These are phyloP conservation scores for Amazona vittata DNA, from an alignment of 2,113 vertebrate genomes.

Conservation along the genomic window DNA sequence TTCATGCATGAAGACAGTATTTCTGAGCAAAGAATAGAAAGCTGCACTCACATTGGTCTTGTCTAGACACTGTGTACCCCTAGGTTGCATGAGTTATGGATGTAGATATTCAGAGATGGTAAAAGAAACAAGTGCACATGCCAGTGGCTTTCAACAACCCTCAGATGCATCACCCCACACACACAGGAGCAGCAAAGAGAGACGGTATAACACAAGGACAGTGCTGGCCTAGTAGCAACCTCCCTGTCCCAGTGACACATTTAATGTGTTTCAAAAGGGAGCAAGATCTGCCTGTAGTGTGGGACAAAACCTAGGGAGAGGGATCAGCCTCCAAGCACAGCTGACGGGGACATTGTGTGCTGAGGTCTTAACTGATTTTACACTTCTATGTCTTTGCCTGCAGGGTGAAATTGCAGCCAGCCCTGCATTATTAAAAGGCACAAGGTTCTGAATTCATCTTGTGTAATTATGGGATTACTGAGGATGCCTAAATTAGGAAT, in stretches of 20 bases:
- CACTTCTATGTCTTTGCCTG: neutral
- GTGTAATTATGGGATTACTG: constrained; percentile 6
- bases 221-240: neutral
- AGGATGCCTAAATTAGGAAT: constrained; percentile 7
- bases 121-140: neutral
- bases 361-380: neutral
- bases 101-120: neutral
- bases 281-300: rapidly evolving
- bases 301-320: neutral
- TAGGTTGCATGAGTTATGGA: rapidly evolving
- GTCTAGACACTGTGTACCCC: neutral
- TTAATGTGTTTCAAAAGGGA: neutral
- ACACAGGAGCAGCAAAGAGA: rapidly evolving
- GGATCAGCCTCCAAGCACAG: neutral
- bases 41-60: neutral
- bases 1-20: neutral
- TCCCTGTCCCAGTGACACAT: neutral
- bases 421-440: neutral
- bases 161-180: neutral
- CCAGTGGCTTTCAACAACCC: neutral
- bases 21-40: neutral
- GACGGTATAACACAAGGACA: neutral
- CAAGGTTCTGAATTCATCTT: constrained; percentile 6
- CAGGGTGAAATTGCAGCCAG: neutral
- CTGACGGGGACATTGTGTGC: neutral